Evolutionary conservation across 1,140 invertebrate species (phyloP).

Genomic region (Steinernema feltiae): DNA sequence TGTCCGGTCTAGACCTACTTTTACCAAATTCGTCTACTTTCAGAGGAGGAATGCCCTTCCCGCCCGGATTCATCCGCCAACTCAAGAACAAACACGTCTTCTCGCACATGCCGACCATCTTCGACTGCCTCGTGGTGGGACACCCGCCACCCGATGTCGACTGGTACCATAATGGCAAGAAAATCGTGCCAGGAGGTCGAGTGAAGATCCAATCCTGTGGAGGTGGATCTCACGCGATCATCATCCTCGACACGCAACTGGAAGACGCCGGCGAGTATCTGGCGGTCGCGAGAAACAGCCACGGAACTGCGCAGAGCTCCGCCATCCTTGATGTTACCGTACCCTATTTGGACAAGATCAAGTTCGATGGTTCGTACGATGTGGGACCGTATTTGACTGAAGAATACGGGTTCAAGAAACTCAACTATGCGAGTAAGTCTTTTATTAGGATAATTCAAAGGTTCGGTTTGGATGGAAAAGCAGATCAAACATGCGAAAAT

Average conservation of each 20-base stretch:
- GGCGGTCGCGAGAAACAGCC: conserved; percentile 47
- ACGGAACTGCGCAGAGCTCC: conserved; percentile 48
- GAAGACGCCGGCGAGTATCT: conserved; percentile 57
- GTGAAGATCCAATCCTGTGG: conserved; percentile 54
- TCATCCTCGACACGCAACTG: conserved; percentile 49
- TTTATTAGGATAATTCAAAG: no score
- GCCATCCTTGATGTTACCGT: conserved; percentile 54
- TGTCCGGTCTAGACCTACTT: no score
- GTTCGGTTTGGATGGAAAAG: no score
- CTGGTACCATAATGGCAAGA: conserved; percentile 57
- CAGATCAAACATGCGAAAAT: no score
- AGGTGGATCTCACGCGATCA: conserved; percentile 54
- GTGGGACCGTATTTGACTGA: conserved; percentile 56
- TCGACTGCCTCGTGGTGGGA: conserved; percentile 57
- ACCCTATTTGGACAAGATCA: conserved; percentile 51
- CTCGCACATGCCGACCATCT: conserved; percentile 56
- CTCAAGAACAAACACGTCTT: conserved; percentile 58
- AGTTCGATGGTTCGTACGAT: conserved; percentile 53
- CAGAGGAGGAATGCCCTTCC: conserved; percentile 52
- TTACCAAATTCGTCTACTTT: no score
- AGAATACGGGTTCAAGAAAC: conserved; percentile 57
- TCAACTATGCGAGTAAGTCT: conserved; percentile 41
- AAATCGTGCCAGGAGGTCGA: conserved; percentile 44
- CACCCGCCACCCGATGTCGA: conserved; percentile 53
- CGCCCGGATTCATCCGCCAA: conserved; percentile 56